These are phyloP conservation scores for Numenius arquata DNA, from an alignment of 2,113 vertebrate species.

Conservation along the genomic window DNA sequence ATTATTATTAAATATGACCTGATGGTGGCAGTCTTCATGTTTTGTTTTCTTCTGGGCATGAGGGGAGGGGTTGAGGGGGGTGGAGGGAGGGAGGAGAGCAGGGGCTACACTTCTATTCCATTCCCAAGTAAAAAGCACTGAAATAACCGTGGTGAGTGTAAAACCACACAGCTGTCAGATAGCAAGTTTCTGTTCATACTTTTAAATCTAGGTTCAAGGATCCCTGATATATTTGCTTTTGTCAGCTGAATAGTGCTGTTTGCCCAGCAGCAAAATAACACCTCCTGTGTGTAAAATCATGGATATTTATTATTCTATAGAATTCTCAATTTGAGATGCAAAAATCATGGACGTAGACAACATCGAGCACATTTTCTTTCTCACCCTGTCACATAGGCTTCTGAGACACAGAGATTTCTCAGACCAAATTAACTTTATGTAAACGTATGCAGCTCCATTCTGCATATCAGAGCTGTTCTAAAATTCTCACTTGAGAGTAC, in stretches of 20 bases:
- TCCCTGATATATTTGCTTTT: not conserved
- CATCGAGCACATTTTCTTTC: not conserved
- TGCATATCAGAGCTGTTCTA: not conserved
- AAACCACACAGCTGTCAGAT: not conserved
- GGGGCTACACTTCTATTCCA: not conserved
- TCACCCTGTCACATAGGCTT: not conserved
- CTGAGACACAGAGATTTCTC: not conserved
- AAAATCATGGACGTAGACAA: not conserved
- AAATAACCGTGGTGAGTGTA: not conserved
- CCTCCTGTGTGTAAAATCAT: not conserved
- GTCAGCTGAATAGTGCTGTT: not conserved
- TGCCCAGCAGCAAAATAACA: not conserved
- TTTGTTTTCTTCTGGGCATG: not conserved
- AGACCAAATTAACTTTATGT: not conserved
- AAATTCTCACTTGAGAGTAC: not conserved
- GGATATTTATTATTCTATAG: not conserved
- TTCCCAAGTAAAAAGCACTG: not conserved
- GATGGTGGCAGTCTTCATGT: not conserved
- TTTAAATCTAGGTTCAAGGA: not conserved
- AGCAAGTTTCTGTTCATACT: not conserved
- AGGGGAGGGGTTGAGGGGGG: not conserved
- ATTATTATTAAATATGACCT: conserved; percentile 52
- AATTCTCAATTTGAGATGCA: not conserved
- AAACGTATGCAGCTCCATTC: not conserved
- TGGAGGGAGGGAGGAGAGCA: not conserved